Conservation (phyloP, 2,797 vertebrate species). For the Catostomus latipinnis region DNA sequence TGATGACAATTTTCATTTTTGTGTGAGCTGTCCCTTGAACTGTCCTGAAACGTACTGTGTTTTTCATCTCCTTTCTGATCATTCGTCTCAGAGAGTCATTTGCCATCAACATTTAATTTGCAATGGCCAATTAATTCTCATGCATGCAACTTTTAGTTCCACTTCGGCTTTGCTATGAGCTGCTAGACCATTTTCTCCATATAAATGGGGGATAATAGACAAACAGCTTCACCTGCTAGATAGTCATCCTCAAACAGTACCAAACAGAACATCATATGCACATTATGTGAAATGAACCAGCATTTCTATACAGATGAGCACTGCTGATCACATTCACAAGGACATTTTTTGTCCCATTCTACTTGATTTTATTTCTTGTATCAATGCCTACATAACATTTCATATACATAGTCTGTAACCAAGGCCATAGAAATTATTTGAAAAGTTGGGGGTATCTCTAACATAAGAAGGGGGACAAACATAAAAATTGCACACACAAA, state of each 20-base stretch:
- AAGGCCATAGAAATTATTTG: neutral
- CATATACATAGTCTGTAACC: slow-evolving; percentile 9
- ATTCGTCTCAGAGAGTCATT: slow-evolving; percentile 54
- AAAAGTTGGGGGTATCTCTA: neutral
- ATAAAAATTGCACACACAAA: too few relatives aligned
- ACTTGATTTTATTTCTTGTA: slow-evolving; percentile 46
- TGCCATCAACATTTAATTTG: slow-evolving; percentile 72
- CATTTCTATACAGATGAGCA: slow-evolving; percentile 14
- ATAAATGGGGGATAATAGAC: slow-evolving; percentile 19
- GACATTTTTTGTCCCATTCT: slow-evolving; percentile 62
- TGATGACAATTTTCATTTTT: too few relatives aligned
- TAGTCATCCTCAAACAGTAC: slow-evolving; percentile 12
- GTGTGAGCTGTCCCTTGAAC: too few relatives aligned
- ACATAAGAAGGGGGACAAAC: neutral
- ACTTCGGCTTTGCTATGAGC: too few relatives aligned
- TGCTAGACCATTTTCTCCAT: neutral
- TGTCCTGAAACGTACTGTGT: slow-evolving; percentile 59
- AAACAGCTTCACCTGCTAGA: slow-evolving; percentile 1
- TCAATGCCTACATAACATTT: slow-evolving; percentile 33
- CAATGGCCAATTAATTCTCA: slow-evolving; percentile 75
- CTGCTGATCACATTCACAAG: slow-evolving; percentile 27
- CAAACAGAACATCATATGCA: slow-evolving; percentile 10
- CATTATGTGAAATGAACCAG: slow-evolving; percentile 8
- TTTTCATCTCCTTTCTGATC: slow-evolving; percentile 53
- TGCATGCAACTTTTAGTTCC: slow-evolving; percentile 54